A percentile compares a stretch with the other conserved stretches of the same genome.
These are phyloP conservation scores for Asteroscopus sphinx DNA, from an alignment of 2,888 invertebrate species.

Conservation along the genomic window DNA sequence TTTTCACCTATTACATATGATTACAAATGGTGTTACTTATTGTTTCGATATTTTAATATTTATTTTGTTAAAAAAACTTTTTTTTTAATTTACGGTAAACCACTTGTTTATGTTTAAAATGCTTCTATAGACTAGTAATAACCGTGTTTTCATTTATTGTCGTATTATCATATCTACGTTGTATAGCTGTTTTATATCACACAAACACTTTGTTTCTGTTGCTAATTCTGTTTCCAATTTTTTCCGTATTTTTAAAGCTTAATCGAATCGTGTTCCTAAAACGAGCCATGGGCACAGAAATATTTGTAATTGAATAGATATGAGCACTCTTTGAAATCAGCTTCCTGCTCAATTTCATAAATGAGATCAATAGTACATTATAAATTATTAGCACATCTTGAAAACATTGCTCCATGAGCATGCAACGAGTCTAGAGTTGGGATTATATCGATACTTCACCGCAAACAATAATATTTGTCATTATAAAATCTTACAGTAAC, in stretches of 20 bases:
- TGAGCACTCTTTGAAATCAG: constrained; percentile 55
- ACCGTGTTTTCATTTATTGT: no score
- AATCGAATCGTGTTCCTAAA: constrained; percentile 38
- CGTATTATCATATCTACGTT: no score
- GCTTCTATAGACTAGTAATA: no score
- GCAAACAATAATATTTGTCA: constrained; percentile 63
- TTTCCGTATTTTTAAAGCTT: constrained; percentile 56
- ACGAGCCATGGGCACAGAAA: constrained; percentile 59
- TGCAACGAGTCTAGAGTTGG: constrained; percentile 54
- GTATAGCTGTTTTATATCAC: constrained; percentile 63
- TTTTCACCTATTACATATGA: no score
- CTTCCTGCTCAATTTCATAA: constrained; percentile 63
- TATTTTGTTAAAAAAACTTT: no score
- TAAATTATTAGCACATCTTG: constrained; percentile 60
- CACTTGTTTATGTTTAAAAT: no score
- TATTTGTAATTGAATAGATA: constrained; percentile 61
- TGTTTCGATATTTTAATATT: no score
- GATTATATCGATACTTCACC: constrained; percentile 69
- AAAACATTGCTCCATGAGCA: constrained; percentile 76
- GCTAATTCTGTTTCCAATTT: constrained; percentile 63
- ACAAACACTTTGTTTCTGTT: constrained; percentile 63
- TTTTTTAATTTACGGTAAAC: no score
- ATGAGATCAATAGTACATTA: constrained; percentile 80
- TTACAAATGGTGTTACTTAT: no score
- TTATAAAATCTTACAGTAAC: constrained; percentile 64